Conservation (phyloP, 1,140 invertebrate species). For the Brachystomella parvula region DNA sequence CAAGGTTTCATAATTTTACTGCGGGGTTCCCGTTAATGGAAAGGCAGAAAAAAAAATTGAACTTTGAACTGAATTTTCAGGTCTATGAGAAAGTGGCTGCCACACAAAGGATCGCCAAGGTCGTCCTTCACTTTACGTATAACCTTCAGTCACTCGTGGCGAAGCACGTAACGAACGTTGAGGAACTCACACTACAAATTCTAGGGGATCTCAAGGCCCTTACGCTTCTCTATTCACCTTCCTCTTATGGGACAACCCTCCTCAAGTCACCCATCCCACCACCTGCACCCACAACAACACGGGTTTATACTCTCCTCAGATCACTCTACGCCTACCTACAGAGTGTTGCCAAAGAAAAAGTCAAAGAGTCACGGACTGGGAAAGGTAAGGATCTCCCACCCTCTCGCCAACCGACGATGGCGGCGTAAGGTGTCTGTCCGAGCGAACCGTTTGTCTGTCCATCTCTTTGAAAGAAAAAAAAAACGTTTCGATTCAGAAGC, state of each 20-base stretch:
- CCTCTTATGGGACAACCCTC: conserved; percentile 24
- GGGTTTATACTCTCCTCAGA: conserved; percentile 16
- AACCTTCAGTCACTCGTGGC: conserved; percentile 21
- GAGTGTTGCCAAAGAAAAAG: conserved; percentile 13
- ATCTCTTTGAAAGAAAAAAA: too few species aligned
- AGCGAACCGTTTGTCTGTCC: too few species aligned
- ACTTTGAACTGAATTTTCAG: conserved; percentile 15
- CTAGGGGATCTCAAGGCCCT: conserved; percentile 32
- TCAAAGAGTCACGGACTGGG: conserved; percentile 11
- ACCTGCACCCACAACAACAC: conserved; percentile 23
- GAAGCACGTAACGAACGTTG: conserved; percentile 19
- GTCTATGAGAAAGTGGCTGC: conserved; percentile 26
- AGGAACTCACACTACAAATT: conserved; percentile 16
- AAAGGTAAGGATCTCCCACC: too few species aligned
- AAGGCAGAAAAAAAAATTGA: not conserved
- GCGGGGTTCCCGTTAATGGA: not conserved
- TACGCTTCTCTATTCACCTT: conserved; percentile 28
- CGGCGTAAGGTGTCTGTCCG: too few species aligned
- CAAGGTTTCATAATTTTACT: too few species aligned
- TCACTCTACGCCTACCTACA: conserved; percentile 20
- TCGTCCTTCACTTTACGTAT: conserved; percentile 8
- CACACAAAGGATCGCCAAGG: conserved; percentile 25
- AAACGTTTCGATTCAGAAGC: too few species aligned
- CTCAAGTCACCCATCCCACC: conserved; percentile 23
- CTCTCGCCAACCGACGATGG: too few species aligned